A percentile compares a stretch with the other conserved stretches of the same genome.
These are phyloP conservation scores for Tolypeutes matacus DNA, from an alignment of 2,797 vertebrate species.

Conservation along the genomic window DNA sequence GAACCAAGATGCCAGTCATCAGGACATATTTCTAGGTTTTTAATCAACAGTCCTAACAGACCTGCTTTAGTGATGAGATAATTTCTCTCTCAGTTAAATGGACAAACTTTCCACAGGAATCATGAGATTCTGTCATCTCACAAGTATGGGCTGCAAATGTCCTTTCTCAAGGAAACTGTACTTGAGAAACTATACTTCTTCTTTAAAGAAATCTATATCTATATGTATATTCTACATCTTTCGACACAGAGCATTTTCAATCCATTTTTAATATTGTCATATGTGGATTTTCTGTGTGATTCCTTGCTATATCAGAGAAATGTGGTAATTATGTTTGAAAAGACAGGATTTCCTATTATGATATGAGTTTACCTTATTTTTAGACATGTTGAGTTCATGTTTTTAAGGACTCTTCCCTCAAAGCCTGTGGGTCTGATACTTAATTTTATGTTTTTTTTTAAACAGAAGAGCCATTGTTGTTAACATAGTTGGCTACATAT, in stretches of 20 bases:
- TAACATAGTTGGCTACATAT: neutral
- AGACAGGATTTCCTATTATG: slow-evolving; percentile 40
- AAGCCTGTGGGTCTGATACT: neutral
- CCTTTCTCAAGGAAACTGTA: slow-evolving; percentile 33
- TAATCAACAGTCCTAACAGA: slow-evolving; percentile 43
- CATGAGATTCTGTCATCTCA: slow-evolving; percentile 35
- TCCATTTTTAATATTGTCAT: slow-evolving; percentile 18
- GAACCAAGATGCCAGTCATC: neutral
- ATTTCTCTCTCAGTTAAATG: neutral
- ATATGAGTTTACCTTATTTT: slow-evolving; percentile 38
- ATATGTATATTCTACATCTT: neutral
- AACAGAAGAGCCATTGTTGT: neutral
- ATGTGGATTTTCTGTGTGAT: neutral
- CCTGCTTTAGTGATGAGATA: slow-evolving; percentile 21
- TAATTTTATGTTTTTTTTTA: slow-evolving; percentile 39
- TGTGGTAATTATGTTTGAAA: neutral
- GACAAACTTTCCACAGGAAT: slow-evolving; percentile 27
- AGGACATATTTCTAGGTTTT: neutral
- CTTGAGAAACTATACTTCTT: neutral
- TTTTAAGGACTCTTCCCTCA: slow-evolving; percentile 55
- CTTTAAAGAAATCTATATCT: neutral
- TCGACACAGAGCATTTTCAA: neutral
- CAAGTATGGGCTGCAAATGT: neutral
- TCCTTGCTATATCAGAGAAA: slow-evolving; percentile 2
- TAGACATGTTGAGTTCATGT: neutral